Evolutionary conservation across 2,888 invertebrate genomes (phyloP), one percentile per base, ranked within the genome.

Genomic region (Seira sanloemensis): DNA sequence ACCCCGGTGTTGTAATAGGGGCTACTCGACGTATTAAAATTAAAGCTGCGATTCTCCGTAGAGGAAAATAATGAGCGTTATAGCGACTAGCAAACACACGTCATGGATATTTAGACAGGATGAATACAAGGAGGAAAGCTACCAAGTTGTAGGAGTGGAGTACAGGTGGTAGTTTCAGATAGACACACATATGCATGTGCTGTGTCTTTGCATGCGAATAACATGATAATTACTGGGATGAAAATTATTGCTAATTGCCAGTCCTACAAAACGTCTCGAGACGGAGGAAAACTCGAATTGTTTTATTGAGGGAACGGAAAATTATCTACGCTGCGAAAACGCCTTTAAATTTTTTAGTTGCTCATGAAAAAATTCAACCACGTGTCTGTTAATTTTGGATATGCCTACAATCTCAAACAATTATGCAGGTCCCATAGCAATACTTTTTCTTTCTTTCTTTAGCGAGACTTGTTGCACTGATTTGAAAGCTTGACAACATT

Each of bases 201-300:
- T 18, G 66, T 81, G 82, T 82, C 82, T 82, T 82, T 82, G 82
- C 82, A 82, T 82, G 71, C 76, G 77, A 82, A 82, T 82, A 82
- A 82, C 82, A 82, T 82, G 77, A 82, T 82, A 82, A 82, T 82
- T 82, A 82, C 82, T 76, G 82, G 82, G 77, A 82, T 66, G 72
- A 82, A 76, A 82, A 82, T 82, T 82, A 82, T 82, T 82, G 82
- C 82, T 82, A 82, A 82, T 82, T 82, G 82, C 82, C 71, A 58
- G 58, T 58, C 58, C n/a, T 58, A 58, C 58, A 58, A n/a, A 58
- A 58, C 7, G n/a, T 58, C 58, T 16, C n/a, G 58, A 58, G n/a
- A 18, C n/a, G n/a, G n/a, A n/a, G n/a, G n/a, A n/a, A n/a, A 37
- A 37, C 37, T 5, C 37, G 37, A 9, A 37, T 37, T 12, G 37